Percentiles rank a stretch among this genome's conserved stretches.
Evolutionary conservation across 2,113 vertebrate species (phyloP).

Genomic region (Chlamydotis undulata): DNA sequence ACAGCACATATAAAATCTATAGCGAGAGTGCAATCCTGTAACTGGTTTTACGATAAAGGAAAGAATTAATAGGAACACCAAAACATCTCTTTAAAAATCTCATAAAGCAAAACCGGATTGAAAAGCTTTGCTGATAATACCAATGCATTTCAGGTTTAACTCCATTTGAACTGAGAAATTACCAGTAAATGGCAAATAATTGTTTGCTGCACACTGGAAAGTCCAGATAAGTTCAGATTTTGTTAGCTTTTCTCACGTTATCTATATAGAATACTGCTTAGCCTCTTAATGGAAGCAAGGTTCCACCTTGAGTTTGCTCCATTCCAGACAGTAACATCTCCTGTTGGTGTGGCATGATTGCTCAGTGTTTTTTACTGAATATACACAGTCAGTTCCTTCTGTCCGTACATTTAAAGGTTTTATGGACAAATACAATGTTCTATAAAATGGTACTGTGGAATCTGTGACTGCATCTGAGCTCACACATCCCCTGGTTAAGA

Average conservation of each 20-base stretch:
- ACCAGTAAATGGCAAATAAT: not conserved
- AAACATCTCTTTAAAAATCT: not conserved
- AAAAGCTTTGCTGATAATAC: not conserved
- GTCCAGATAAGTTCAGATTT: not conserved
- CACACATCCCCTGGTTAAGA: not conserved
- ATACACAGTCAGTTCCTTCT: not conserved
- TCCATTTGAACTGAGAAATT: not conserved
- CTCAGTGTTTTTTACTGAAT: not conserved
- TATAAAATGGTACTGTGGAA: not conserved
- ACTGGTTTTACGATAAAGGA: not conserved
- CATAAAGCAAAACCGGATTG: not conserved
- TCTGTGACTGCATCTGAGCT: not conserved
- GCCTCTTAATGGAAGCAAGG: not conserved
- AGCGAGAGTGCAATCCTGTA: not conserved
- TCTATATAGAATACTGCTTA: not conserved
- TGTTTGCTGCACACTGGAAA: not conserved
- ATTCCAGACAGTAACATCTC: not conserved
- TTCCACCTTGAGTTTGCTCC: not conserved
- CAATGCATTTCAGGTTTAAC: not conserved
- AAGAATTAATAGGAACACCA: not conserved
- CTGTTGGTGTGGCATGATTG: accelerated
- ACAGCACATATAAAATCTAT: not conserved
- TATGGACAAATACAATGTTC: not conserved
- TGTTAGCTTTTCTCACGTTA: not conserved
- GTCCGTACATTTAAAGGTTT: not conserved